phyloP scores from a whole-genome alignment of 1,140 invertebrate genomes.

The Microvelia longipes region DNA sequence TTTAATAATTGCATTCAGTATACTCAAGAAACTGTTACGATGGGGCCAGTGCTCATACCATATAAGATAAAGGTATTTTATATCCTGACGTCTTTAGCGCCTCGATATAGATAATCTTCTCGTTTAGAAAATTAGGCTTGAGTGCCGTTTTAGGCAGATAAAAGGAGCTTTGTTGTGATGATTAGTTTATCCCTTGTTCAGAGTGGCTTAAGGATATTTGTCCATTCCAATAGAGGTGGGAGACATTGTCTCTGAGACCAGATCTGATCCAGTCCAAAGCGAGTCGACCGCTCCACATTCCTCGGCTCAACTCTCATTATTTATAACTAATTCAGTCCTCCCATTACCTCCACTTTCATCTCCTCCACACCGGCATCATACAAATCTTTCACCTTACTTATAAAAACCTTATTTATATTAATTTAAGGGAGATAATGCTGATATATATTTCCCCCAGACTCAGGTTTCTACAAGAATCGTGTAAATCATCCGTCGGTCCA shows the following conservation, averaged over 20 bases:
- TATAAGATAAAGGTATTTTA: no score
- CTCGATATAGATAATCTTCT: no score
- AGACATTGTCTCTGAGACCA: not conserved
- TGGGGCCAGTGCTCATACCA: no score
- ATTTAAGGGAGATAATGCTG: not conserved
- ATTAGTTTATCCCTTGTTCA: not conserved
- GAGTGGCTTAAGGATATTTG: not conserved
- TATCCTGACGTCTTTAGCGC: no score
- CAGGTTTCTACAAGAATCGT: not conserved
- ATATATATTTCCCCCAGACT: not conserved
- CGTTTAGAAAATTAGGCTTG: no score
- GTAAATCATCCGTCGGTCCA: not conserved
- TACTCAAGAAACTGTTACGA: no score
- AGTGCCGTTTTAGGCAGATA: not conserved
- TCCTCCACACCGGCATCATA: not conserved
- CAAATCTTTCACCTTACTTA: not conserved
- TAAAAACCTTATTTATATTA: not conserved
- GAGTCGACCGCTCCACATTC: not conserved
- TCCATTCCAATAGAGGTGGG: not conserved
- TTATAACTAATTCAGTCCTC: not conserved
- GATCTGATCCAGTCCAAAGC: not conserved
- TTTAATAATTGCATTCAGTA: no score
- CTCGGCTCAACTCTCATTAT: not conserved
- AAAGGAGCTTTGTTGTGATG: not conserved
- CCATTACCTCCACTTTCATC: not conserved